phyloP scores from a whole-genome alignment of 2,888 invertebrate species.

The Synergus laeviventris region DNA sequence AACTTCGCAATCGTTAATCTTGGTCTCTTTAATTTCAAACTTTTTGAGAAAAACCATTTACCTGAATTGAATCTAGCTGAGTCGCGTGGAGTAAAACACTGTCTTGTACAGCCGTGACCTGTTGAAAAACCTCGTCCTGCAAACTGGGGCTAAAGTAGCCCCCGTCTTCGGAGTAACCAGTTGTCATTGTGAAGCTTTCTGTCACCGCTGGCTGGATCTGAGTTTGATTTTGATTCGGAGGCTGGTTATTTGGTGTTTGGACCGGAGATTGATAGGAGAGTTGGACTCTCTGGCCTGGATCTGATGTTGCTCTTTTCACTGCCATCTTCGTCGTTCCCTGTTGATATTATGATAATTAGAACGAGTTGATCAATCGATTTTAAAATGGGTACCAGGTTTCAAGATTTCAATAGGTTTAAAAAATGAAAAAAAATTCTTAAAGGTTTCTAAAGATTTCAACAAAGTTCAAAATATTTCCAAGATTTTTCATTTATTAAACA shows the following conservation, averaged over 20 bases:
- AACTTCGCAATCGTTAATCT: neutral
- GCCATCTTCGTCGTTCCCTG: conserved; percentile 77
- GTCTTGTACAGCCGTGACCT: conserved; percentile 80
- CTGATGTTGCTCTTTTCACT: conserved; percentile 86
- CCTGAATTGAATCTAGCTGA: conserved; percentile 78
- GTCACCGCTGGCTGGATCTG: conserved; percentile 66
- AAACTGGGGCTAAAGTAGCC: conserved; percentile 76
- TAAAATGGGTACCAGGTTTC: too few relatives aligned
- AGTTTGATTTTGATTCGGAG: conserved; percentile 59
- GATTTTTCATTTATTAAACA: too few relatives aligned
- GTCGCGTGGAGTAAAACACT: conserved; percentile 84
- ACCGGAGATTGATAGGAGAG: conserved; percentile 70
- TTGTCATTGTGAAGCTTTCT: conserved; percentile 72
- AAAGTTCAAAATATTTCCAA: too few relatives aligned
- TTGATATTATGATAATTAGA: neutral
- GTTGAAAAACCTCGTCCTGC: conserved; percentile 87
- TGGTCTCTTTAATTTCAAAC: conserved; percentile 1
- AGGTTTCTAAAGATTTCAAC: too few relatives aligned
- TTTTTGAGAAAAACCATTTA: conserved; percentile 49
- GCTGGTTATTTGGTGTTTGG: conserved; percentile 68
- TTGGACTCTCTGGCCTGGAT: conserved; percentile 83
- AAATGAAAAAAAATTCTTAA: too few relatives aligned
- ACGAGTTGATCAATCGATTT: too few relatives aligned
- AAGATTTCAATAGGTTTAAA: too few relatives aligned
- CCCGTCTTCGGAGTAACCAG: conserved; percentile 74